Evolutionary conservation across 2,888 invertebrate genomes (phyloP), one percentile per base, ranked within the genome.

Genomic region (Portevinia maculata): DNA sequence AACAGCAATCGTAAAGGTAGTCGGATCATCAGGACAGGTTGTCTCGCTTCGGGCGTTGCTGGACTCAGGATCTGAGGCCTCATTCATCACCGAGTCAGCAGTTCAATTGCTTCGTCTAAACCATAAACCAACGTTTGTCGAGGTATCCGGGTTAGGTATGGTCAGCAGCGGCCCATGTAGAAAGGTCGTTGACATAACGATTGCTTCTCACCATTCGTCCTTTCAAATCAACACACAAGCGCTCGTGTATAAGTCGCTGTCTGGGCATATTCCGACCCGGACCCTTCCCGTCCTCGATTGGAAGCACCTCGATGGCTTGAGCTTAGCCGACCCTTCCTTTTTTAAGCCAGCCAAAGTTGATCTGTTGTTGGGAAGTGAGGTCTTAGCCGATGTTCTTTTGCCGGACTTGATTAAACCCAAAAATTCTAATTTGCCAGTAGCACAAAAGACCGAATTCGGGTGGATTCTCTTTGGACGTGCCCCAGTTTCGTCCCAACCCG

Each of bases 401-500:
- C 34, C 37, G 8, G 21, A 39, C 4, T 21, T 55, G 7, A n/a
- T 55, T 0, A 9, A 9, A 21, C 53, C 53, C 30, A 24, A n/a
- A 5, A 19, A 55, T n/a, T 8, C 19, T n/a, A 55, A 19, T 37
- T 9, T 34, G 17, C 21, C 53, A 4, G n/a, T 17, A 7, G 32
- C 32, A 11, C 52, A 52, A 52, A 37, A 37, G 4, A 37, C 37
- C 17, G 21, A 55, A 37, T n/a, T 21, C 0, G 37, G 34, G 8
- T 55, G 53, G 21, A 55, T 37, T n/a, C 53, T 34, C 13, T 37
- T 34, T 13, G 37, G 19, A 9, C n/a, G 37, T 5, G 37, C 15
- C 3, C 37, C 55, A 1, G 5, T 13, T 13, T 6, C 8, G 1
- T 21, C 34, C 9, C 21, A 19, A 11, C 11, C 9, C 1, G 7